Conservation (phyloP, 1,140 invertebrate species). For the Hirudo medicinalis region DNA sequence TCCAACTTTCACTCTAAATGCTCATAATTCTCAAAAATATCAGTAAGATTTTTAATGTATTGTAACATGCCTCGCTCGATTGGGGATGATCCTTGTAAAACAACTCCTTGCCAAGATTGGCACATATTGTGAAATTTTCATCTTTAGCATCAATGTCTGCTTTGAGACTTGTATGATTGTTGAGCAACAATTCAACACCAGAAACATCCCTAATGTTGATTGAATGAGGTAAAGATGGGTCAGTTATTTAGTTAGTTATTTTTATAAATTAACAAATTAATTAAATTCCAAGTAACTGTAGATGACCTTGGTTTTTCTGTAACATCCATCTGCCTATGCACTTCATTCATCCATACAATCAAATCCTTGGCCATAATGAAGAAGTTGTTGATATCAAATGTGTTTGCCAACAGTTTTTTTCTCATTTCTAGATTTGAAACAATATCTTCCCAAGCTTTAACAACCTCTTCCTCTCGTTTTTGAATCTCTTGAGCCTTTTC, state of each 20-base stretch:
- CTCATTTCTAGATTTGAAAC: slow-evolving; percentile 71
- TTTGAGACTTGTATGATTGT: slow-evolving; percentile 95
- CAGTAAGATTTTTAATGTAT: too few relatives aligned
- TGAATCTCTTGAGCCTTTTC: slow-evolving; percentile 91
- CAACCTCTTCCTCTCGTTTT: slow-evolving; percentile 81
- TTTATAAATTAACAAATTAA: not conserved
- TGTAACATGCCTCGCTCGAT: slow-evolving; percentile 48
- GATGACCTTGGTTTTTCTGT: slow-evolving; percentile 80
- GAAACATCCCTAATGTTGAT: slow-evolving; percentile 66
- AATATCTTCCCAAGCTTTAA: slow-evolving; percentile 82
- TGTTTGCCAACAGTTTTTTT: slow-evolving; percentile 71
- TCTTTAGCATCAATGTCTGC: slow-evolving; percentile 97
- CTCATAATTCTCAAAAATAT: not conserved
- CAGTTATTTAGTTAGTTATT: not conserved
- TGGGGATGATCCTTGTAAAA: slow-evolving; percentile 88
- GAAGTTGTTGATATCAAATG: slow-evolving; percentile 90
- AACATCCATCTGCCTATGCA: slow-evolving; percentile 90
- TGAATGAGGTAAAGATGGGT: too few relatives aligned
- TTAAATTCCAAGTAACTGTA: not conserved
- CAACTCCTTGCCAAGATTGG: slow-evolving; percentile 86
- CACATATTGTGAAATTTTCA: slow-evolving; percentile 88
- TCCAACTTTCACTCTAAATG: too few relatives aligned
- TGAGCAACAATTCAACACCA: slow-evolving; percentile 96
- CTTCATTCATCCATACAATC: slow-evolving; percentile 97
- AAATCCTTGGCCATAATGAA: slow-evolving; percentile 91